phyloP scores from a whole-genome alignment of 2,113 vertebrate species.

The Solenodon paradoxus region DNA sequence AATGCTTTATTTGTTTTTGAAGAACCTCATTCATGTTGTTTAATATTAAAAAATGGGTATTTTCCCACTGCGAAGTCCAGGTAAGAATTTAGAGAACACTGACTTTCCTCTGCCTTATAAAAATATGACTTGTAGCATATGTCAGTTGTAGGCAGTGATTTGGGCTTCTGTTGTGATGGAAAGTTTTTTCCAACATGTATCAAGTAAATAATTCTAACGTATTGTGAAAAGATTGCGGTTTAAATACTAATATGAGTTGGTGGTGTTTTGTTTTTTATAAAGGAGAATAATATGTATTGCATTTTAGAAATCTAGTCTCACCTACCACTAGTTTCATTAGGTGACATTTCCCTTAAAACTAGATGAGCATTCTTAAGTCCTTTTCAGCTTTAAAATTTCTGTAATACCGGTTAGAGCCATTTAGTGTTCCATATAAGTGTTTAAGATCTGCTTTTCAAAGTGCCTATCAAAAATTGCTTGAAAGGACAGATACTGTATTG shows the following conservation, averaged over 20 bases:
- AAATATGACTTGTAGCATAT: neutral
- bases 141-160: neutral
- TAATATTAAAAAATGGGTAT: neutral
- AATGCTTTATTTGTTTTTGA: neutral
- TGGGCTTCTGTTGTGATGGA: neutral
- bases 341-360: neutral
- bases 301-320: neutral
- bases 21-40: neutral
- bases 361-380: neutral
- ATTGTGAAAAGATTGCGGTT: neutral
- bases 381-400: neutral
- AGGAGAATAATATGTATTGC: neutral
- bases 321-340: neutral
- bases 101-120: neutral
- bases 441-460: conserved; percentile 20
- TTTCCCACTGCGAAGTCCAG: neutral
- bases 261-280: neutral
- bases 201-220: neutral
- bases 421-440: neutral
- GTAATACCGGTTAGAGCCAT: neutral
- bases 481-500: neutral
- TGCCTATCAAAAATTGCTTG: neutral
- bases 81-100: neutral
- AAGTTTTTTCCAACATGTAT: neutral
- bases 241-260: neutral